Percentiles rank a stretch among this genome's conserved stretches.
Evolutionary conservation across 2,797 vertebrate species (phyloP).

Genomic region (Agapornis canus): DNA sequence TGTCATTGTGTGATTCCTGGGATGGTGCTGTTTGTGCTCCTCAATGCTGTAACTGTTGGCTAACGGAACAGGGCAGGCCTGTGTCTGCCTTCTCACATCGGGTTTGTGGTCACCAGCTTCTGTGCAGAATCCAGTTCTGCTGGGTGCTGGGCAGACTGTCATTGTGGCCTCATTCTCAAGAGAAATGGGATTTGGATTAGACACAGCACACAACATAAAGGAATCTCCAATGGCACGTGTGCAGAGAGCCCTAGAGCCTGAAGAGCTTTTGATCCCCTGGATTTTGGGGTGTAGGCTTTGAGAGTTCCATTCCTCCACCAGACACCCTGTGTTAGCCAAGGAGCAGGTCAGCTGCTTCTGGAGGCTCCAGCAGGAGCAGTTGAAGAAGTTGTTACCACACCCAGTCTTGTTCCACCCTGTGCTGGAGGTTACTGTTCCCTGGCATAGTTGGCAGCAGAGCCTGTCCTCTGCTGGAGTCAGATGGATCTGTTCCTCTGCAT

Average conservation of each 20-base stretch:
- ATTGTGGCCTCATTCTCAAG: neutral
- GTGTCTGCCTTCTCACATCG: accelerated
- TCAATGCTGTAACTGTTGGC: neutral
- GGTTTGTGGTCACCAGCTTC: neutral
- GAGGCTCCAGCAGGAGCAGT: neutral
- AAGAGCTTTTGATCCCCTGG: neutral
- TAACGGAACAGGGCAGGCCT: neutral
- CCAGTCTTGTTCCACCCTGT: neutral
- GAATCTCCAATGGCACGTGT: neutral
- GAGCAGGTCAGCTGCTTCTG: neutral
- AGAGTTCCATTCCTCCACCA: neutral
- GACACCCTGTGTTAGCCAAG: accelerated
- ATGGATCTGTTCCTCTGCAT: accelerated
- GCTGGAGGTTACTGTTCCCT: slow-evolving; percentile 13
- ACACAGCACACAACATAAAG: accelerated
- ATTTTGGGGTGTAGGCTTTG: neutral
- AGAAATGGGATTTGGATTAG: neutral
- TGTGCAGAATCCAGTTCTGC: neutral
- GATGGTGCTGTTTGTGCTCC: accelerated
- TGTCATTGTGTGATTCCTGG: neutral
- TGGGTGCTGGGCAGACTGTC: neutral
- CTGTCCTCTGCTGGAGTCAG: neutral
- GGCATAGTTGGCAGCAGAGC: neutral
- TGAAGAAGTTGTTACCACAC: neutral
- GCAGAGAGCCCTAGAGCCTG: neutral